Evolutionary conservation across 2,888 invertebrate species (phyloP).

Genomic region (Blastobasis lacticolella): DNA sequence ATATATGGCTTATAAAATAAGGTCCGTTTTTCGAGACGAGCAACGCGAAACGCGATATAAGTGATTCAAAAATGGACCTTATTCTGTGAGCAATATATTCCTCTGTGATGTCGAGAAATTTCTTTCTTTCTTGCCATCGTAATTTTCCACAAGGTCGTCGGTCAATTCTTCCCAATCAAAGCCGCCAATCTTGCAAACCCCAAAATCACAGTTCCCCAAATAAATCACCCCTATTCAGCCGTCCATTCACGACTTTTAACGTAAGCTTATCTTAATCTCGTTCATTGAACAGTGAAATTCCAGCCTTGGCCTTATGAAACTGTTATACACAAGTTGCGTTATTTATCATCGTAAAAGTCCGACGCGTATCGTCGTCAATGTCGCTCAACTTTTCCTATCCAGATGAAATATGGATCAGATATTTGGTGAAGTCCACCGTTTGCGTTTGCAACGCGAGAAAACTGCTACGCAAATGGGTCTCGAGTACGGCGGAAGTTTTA

Average conservation of each 20-base stretch:
- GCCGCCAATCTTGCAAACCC: no score
- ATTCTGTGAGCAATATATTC: no score
- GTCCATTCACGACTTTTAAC: not conserved
- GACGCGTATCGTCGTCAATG: slow-evolving; percentile 9
- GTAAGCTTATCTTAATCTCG: not conserved
- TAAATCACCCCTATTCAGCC: no score
- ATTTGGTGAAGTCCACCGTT: slow-evolving; percentile 1
- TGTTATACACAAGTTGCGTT: slow-evolving; percentile 1
- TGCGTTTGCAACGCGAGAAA: not conserved
- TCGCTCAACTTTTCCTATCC: slow-evolving; percentile 14
- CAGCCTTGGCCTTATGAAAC: slow-evolving; percentile 1
- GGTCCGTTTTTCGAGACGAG: no score
- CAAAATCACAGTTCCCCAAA: no score
- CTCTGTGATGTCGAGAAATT: no score
- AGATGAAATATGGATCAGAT: slow-evolving; percentile 11
- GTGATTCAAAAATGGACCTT: no score
- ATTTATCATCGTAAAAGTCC: slow-evolving; percentile 11
- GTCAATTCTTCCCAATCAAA: not conserved
- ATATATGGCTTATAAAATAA: no score
- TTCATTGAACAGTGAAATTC: not conserved
- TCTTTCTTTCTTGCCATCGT: no score
- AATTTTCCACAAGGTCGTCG: not conserved
- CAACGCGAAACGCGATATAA: no score
- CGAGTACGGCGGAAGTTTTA: no score
- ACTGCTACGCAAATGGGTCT: no score